Evolutionary conservation across 2,797 vertebrate genomes (phyloP), one percentile per base, ranked within the genome.

Genomic region (Fistularia tabacaria): DNA sequence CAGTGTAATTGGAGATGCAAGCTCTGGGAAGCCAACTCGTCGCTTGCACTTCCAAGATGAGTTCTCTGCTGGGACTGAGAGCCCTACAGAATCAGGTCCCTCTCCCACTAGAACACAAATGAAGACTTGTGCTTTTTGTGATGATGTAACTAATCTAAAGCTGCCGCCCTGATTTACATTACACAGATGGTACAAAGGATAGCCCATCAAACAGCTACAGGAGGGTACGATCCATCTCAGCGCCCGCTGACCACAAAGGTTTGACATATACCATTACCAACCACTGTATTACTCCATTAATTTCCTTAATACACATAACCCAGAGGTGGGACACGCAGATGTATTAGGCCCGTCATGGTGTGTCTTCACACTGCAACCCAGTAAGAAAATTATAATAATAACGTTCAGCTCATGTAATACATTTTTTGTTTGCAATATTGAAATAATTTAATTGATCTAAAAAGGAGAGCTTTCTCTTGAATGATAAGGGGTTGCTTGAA

Each of bases 21-120:
- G 78, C 40, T 69, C 85, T 0, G 69, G 53, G 57, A 93, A 92
- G 74, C 66, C 52, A 0, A 66, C 80, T 3, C 93, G 89, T 11
- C 91, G 91, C 50, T 86, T 90, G 46, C 54, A 81, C 39, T 67
- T 86, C 11, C 87, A 83, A 0, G 94, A 94, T 10, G 94, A 98
- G 0, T 91, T 92, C 1, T 79, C 73, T 1, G 80, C 88, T 61
- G 82, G 71, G 37, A 41, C 67, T 0, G 93, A 93, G 7, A 56
- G 38, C 11, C 49, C 79, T 1, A 41, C 76, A 13, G 92, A 94
- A 49, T 76, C 87, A 25, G 95, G 94, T 93, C 63, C 55, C 45
- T 41, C 36, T 9, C 38, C 8, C 11, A 44, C 45, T 10, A 9
- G 36, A 38, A 50, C 6, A 44, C 11, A 1, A 15, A 49, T 56